These are phyloP conservation scores for Hesperophylax magnus DNA, from an alignment of 1,140 invertebrate genomes.

Conservation along the genomic window DNA sequence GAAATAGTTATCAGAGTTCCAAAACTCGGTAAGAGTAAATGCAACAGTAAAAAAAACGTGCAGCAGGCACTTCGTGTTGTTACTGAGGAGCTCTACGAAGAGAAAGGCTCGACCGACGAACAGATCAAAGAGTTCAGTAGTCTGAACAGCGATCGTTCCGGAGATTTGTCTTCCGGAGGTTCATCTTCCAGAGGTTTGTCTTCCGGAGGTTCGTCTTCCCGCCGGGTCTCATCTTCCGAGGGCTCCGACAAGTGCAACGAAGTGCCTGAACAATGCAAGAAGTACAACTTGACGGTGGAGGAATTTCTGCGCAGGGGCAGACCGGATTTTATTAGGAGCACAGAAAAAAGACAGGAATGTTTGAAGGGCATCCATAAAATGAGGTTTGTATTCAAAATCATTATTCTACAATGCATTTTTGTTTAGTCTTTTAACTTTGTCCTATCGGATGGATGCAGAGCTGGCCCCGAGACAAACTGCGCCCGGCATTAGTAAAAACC, in stretches of 20 bases:
- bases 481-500: too few species aligned
- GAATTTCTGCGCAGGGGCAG: conserved; percentile 67
- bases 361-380: conserved; percentile 63
- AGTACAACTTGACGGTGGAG: conserved; percentile 61
- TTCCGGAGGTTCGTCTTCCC: too few species aligned
- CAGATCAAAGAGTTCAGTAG: conserved; percentile 51
- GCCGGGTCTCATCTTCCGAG: neutral
- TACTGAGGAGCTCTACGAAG: neutral
- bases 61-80: conserved; percentile 8
- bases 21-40: conserved; percentile 51
- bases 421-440: too few species aligned
- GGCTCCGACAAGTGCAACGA: neutral
- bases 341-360: conserved; percentile 61
- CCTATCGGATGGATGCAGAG: too few species aligned
- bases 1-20: conserved; percentile 67
- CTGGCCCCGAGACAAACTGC: too few species aligned
- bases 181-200: neutral
- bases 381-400: conserved; percentile 58
- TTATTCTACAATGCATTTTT: too few species aligned
- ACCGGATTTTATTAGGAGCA: conserved; percentile 65
- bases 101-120: conserved; percentile 50
- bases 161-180: conserved; percentile 2
- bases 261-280: conserved; percentile 44
- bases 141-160: conserved; percentile 39
- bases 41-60: conserved; percentile 21